Base-by-base conservation (phyloP, 2,113 vertebrate species). In the Meriones unguiculatus region DNA sequence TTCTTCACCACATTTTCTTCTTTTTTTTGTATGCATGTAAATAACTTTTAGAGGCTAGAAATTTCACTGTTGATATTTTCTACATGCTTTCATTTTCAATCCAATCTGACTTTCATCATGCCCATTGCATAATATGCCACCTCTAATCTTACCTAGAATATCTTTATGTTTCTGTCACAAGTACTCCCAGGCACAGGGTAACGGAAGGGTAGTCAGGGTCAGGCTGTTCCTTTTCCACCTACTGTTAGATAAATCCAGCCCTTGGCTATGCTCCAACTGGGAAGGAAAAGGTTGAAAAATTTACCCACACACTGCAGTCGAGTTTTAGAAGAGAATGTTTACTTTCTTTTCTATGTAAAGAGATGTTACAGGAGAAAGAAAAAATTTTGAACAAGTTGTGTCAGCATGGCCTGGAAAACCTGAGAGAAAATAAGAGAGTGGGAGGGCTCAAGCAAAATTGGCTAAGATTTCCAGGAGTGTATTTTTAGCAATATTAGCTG, bases 61-160 rank as follows among this genome's bases (percentile, higher is more conserved):
- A 57, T 8, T 75, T 95, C 30, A 35, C 3, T 84, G 75, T 54
- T 72, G 76, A 87, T 24, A 11, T 75, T 62, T 80, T 91, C 54
- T 54, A 76, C 87, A 18, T 77, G 30, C 0, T 90, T 90, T 75
- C 59, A 73, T 57, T 85, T 95, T 62, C 88, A 93, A 64, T 82
- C 6, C 62, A 38, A 57, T 50, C 22, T 32, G 70, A 67, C 5
- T 41, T 85, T 3, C 35, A 72, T 25, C 18, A 87, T 35, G 69
- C 87, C 25, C 70, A 46, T 75, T 91, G 24, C 24, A n/a, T 54
- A 69, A 59, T 14, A 65, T 25, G 2, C 17, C 94, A 38, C 35
- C 41, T 22, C 32, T 90, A 73, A 18, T 8, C 5, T 9, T 67
- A 52, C 35, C 94, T 87, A 90, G 90, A 50, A 11, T 5, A 78